Base-by-base conservation (phyloP, 2,888 invertebrate genomes). In the Ecdyonurus torrentis region DNA sequence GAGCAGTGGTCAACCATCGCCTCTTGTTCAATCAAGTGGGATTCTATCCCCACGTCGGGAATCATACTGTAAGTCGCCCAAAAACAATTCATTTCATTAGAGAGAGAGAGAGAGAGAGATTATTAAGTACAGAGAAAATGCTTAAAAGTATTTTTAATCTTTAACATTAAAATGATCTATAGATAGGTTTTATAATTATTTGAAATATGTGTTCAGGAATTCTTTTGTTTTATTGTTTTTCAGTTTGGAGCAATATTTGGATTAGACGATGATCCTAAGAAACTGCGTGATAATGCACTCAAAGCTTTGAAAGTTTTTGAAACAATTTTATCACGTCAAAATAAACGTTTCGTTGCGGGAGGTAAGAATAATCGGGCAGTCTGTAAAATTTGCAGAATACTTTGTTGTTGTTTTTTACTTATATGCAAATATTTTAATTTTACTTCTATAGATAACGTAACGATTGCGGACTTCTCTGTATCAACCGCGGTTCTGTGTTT, bases 1-100 rank as follows among this genome's bases (percentile, higher is more conserved):
- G 90, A 66, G 89, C 89, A 0, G 72, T 87, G 62, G 83, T 91
- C 2, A 90, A 91, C 73, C 89, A 89, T 68, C 81, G 89, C 2
- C 75, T 90, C 52, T 85, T 86, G 69, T 91, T 90, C 73, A 88
- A 89, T 71, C 77, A 89, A 71, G 83, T 83, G 1, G 84, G 85
- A 60, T 89, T 86, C 72, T 89, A 89, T 72, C 80, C 82, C 25
- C 81, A 81, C 67, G 84, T 89, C 37, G 15, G 37, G 7, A 37
- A 37, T 58, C 81, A 86, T 69, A 79, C 79, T 66, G 85, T 85
- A 15, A 37, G 37, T 15, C 5, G n/a, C 7, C 18, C 7, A 50
- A 50, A 50, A 7, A 50, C 7, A 50, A 50, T 50, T 50, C 10
- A 18, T 50, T 50, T 50, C 10, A 50, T 50, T 50, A 50, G 18